Evolutionary conservation across 2,888 invertebrate species (phyloP), one percentile per base, ranked within the genome.

Genomic region (Zele albiditarsus): DNA sequence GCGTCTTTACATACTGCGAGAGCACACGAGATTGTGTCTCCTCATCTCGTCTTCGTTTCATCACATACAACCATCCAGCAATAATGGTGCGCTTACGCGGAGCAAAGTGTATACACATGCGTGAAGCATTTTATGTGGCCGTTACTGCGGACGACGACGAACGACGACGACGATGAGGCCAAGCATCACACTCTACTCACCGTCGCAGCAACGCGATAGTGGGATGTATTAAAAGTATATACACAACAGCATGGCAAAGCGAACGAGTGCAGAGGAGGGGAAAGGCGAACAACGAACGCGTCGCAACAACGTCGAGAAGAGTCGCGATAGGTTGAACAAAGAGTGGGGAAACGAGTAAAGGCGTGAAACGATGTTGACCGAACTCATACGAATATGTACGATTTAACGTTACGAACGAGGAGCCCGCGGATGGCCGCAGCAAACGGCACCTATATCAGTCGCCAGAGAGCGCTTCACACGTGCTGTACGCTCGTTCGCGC

Each of bases 401-500:
- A 76, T n/a, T 1, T 42, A 10, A 20, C 53, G 20, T 8, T 53
- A 53, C 2, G 3, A 14, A 77, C 84, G 84, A 83, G 74, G 69
- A 62, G 42, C 31, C 49, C 46, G 66, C 76, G 68, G 80, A 80
- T 78, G 82, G 80, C 77, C 81, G 85, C 81, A 80, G 60, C 72
- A 71, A 73, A 74, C 74, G 75, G 77, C 77, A 77, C 80, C 70
- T 73, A 73, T 77, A 80, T 85, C 87, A 87, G 86, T 87, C 86
- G 87, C 85, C 76, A 85, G 85, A 84, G 86, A 86, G 87, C 87
- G 88, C 84, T 85, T 82, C 78, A 68, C 81, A 82, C 80, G 86
- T 80, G 77, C 60, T 63, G 65, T 75, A 84, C 83, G 83, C 72
- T 81, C 74, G 73, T 75, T 77, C 78, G 82, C 85, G 87, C 83